Conservation (phyloP, 92 coral and sea anemone species). For the Epizoanthus ramosus region DNA sequence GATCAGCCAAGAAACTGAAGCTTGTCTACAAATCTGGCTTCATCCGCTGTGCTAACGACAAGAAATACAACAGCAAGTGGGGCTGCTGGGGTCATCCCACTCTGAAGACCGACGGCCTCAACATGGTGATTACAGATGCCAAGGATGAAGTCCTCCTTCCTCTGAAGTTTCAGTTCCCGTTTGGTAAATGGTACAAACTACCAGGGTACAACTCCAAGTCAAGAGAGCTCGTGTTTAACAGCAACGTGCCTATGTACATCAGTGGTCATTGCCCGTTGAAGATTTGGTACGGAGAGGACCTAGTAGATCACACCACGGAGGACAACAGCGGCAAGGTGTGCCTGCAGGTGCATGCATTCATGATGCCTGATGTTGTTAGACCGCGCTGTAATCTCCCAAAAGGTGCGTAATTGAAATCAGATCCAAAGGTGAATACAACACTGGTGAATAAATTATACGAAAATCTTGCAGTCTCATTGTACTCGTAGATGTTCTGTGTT, state of each 20-base stretch:
- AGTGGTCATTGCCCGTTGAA: neutral
- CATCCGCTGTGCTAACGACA: conserved; percentile 15
- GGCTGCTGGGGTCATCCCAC: neutral
- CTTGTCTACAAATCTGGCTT: conserved; percentile 5
- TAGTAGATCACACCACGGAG: conserved; percentile 10
- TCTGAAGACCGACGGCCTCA: neutral
- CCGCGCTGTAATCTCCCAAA: conserved; percentile 5
- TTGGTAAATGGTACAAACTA: neutral
- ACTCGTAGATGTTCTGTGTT: too few species aligned
- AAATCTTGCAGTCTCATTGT: too few species aligned
- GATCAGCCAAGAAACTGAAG: conserved; percentile 1
- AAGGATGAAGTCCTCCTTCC: neutral
- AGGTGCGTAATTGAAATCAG: neutral
- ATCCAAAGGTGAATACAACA: too few species aligned
- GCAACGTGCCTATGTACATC: neutral
- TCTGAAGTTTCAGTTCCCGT: neutral
- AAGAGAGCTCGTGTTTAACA: neutral
- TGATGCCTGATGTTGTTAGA: neutral
- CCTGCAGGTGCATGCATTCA: neutral
- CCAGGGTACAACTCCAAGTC: neutral
- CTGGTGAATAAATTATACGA: too few species aligned
- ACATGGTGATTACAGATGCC: neutral
- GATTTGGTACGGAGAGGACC: conserved; percentile 17
- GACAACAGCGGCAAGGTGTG: conserved; percentile 23
- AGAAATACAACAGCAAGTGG: neutral